Evolutionary conservation across 2,113 vertebrate genomes (phyloP), one percentile per base, ranked within the genome.

Genomic region (Menura novaehollandiae): DNA sequence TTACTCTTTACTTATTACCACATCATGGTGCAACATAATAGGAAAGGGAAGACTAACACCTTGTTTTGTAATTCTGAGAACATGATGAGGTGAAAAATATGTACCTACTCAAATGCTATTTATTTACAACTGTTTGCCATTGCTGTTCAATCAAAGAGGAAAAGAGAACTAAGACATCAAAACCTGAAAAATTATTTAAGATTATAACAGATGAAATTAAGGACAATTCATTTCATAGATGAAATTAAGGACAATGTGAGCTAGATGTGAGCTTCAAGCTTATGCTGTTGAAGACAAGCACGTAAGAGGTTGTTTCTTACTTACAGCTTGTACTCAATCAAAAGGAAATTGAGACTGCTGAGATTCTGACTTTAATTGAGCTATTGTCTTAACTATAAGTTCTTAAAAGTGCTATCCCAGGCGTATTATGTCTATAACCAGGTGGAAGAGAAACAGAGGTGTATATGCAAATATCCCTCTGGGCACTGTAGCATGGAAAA

Each of bases 371-470:
- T 88, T 63, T 11, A 49, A 43, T 76, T 59, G n/a, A 49, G 2
- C 1, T 32, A 63, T 41, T 77, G n/a, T 30, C 9, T 9, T 17
- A 58, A 52, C 47, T 74, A 1, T 41, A 28, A 17, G 19, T 18
- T 55, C 23, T 74, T 69, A 14, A 3, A 86, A 32, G n/a, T 15
- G 24, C 58, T 64, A 33, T 64, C 11, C 13, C 39, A 63, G 17
- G 21, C 1, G 0, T n/a, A 49, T 23, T 49, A 44, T 4, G 24
- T 30, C 33, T 88, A n/a, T 52, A 69, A 35, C 13, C 10, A 41
- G 11, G 14, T 1, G 0, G 39, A 82, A 62, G 22, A 69, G 15
- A 88, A 88, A 41, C 14, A 2, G 0, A 76, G 35, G 0, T 32
- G 22, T 13, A 67, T 6, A 20, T 13, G 15, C 16, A 78, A 73